Base-by-base conservation (phyloP, 2,797 vertebrate genomes). In the Myotis planiceps region DNA sequence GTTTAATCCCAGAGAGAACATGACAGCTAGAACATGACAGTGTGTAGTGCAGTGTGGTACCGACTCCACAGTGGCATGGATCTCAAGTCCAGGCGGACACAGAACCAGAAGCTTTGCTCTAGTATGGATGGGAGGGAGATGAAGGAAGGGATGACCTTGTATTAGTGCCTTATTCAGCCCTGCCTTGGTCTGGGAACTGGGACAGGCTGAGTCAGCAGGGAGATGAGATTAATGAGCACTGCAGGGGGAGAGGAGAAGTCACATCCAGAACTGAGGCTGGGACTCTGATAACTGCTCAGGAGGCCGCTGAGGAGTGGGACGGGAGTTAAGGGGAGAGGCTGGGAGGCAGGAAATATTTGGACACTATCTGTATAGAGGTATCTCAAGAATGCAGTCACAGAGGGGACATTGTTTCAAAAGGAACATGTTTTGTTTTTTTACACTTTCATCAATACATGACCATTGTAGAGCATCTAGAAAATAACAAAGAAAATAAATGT, bases 101-200 rank as follows among this genome's bases (percentile, higher is more conserved):
- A 37, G 65, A 60, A 91, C 58, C 4, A 71, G 86, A 76, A 84
- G 55, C 7, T 19, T 75, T 49, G 49, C 23, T 79, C 3, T 19
- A 34, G 25, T 23, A 4, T 60, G 63, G 58, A 16, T 76, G 29
- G 32, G 55, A 60, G 25, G 75, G 12, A 78, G 29, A 10, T 72
- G 66, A 55, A 83, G 18, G 60, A 85, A n/a, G 49, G 12, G 23
- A 6, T 71, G 63, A 63, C 74, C 55, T 93, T 96, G 49, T 23
- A 9, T 84, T 82, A 49, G 32, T 75, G 13, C 29, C 75, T 95
- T 88, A 45, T 92, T 91, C 58, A 65, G 42, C 27, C 37, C 42
- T 53, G 42, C 25, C 23, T 71, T 82, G 96, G 68, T 85, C 69
- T 96, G 90, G 66, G 87, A 89, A 72, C 88, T 89, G 84, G 79